Conservation (phyloP, 2,888 invertebrate genomes). For the Hypsopygia costalis region DNA sequence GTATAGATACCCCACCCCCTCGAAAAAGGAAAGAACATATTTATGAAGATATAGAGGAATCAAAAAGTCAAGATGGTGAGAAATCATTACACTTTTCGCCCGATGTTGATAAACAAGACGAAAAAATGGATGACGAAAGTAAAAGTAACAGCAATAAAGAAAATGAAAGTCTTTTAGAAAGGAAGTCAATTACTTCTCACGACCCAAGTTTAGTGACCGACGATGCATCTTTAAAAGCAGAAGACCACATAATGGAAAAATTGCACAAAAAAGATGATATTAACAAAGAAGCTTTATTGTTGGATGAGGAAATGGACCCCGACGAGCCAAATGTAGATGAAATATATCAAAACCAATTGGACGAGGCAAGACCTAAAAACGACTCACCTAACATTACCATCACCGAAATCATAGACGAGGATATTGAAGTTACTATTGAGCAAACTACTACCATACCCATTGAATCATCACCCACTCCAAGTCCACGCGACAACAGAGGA, state of each 20-base stretch:
- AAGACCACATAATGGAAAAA: conserved; percentile 70
- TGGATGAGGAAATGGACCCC: conserved; percentile 62
- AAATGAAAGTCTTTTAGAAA: conserved; percentile 67
- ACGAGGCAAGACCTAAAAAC: conserved; percentile 48
- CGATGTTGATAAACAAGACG: conserved; percentile 47
- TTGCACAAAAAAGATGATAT: conserved; percentile 54
- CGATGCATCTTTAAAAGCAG: conserved; percentile 50
- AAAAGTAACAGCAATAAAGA: conserved; percentile 55
- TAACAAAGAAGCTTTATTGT: conserved; percentile 54
- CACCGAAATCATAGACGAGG: conserved; percentile 70
- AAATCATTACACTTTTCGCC: conserved; percentile 74
- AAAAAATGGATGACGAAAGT: conserved; percentile 41
- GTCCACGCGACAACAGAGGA: conserved; percentile 48
- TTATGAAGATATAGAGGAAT: conserved; percentile 82
- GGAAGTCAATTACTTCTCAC: conserved; percentile 66
- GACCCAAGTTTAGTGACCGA: conserved; percentile 71
- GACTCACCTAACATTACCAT: conserved; percentile 73
- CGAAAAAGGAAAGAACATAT: conserved; percentile 81
- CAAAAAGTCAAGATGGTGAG: conserved; percentile 48
- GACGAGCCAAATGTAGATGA: conserved; percentile 69
- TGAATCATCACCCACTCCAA: conserved; percentile 67
- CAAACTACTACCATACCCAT: conserved; percentile 52
- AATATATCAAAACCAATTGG: conserved; percentile 64
- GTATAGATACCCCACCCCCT: conserved; percentile 61
- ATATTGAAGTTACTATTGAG: conserved; percentile 42